Evolutionary conservation across 2,888 invertebrate species (phyloP).

Genomic region (Tribolium freemani): DNA sequence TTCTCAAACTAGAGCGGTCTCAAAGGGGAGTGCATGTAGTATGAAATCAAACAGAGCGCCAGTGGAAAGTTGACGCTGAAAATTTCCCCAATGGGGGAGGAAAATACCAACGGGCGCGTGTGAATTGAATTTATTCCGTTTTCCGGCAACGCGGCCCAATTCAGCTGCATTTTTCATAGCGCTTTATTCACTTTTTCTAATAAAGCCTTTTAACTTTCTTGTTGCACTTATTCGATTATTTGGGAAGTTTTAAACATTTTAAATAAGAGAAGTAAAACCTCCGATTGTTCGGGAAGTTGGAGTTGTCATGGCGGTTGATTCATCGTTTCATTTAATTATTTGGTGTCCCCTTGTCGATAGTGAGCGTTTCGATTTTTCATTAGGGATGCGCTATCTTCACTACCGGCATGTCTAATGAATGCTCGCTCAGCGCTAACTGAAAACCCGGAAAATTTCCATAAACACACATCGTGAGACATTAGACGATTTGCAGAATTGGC

Average conservation of each 20-base stretch:
- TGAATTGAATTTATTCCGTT: slow-evolving; percentile 36
- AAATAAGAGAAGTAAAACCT: not conserved
- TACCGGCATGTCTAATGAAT: slow-evolving; percentile 31
- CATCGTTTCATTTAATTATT: slow-evolving; percentile 52
- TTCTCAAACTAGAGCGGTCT: slow-evolving; percentile 31
- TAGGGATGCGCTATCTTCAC: slow-evolving; percentile 48
- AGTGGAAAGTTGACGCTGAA: slow-evolving; percentile 30
- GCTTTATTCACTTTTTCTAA: slow-evolving; percentile 13
- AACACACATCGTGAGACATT: slow-evolving; percentile 20
- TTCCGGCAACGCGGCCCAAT: slow-evolving; percentile 11
- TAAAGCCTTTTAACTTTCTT: slow-evolving; percentile 7
- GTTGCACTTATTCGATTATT: slow-evolving; percentile 6
- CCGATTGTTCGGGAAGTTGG: slow-evolving; percentile 10
- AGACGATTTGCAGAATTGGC: slow-evolving; percentile 21
- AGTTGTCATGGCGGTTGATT: slow-evolving; percentile 49
- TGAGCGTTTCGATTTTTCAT: slow-evolving; percentile 56
- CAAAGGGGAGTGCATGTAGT: slow-evolving; percentile 37
- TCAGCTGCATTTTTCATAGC: slow-evolving; percentile 19
- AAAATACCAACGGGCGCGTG: slow-evolving; percentile 22
- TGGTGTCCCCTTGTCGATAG: slow-evolving; percentile 43
- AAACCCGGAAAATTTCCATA: slow-evolving; percentile 31
- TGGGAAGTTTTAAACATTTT: not conserved
- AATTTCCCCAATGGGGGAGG: slow-evolving; percentile 26
- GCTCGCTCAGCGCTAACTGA: slow-evolving; percentile 31
- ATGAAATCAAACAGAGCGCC: slow-evolving; percentile 40